Evolutionary conservation across 2,797 vertebrate genomes (phyloP), one percentile per base, ranked within the genome.

Genomic region (Euphonia xanthogaster): DNA sequence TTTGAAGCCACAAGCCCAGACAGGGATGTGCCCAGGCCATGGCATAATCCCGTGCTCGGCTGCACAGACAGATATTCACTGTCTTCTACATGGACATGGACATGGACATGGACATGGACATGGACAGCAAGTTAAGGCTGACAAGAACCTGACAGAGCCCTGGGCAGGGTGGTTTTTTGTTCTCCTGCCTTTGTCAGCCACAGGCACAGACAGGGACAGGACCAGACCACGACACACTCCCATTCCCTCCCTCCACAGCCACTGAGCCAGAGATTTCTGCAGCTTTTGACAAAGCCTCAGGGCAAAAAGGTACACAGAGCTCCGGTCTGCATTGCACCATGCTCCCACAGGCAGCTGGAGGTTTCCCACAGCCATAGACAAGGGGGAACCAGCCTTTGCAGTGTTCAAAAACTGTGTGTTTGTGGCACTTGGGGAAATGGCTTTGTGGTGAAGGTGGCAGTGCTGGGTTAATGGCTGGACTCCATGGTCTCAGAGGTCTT

Each of bases 271-370:
- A 47, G 19, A 23, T 79, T 57, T 57, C 53, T 55, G 17, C 28
- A 33, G 53, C 14, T 72, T 80, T 40, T 0, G 0, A 31, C 39
- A 63, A 67, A 63, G 54, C 17, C 23, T 31, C 22, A 54, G 18
- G n/a, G n/a, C 27, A 60, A 39, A 33, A 58, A 45, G 25, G 8
- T 5, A 10, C 45, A 42, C 19, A 23, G 24, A 47, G 14, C 14
- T 16, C 27, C 11, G 8, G 21, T 7, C 30, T 63, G 27, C 24
- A 33, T 8, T 5, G 1, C 2, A 2, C 33, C 20, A 3, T 22
- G 27, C 40, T 76, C 37, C 77, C 27, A 37, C 53, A 48, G 25
- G 30, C 39, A 48, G 23, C 74, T 65, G 48, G 47, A 84, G 16
- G 15, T 23, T 87, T n/a, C 22, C 23, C 51, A 45, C 12, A 35